Conservation (phyloP, 2,797 vertebrate species). For the Protosalanx chinensis region DNA sequence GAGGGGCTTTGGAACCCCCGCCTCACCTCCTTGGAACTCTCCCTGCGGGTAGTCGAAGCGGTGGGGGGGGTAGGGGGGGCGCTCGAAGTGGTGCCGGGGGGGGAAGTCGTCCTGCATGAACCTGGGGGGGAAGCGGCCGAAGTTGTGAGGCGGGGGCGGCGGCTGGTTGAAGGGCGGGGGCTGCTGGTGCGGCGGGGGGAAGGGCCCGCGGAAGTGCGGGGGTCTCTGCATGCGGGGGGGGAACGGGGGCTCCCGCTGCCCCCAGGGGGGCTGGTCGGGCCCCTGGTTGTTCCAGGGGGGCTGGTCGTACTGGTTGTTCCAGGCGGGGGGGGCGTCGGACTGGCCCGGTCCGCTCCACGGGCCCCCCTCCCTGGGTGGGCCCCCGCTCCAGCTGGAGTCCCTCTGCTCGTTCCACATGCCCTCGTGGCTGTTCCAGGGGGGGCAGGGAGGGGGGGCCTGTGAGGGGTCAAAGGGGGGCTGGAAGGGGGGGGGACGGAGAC, state of each 20-base stretch:
- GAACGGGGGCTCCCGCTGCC: conserved; percentile 93
- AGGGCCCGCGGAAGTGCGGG: conserved; percentile 93
- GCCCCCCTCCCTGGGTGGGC: conserved; percentile 80
- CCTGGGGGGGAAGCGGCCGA: conserved; percentile 92
- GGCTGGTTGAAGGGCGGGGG: conserved; percentile 96
- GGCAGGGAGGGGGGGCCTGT: conserved; percentile 91
- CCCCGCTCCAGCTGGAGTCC: conserved; percentile 88
- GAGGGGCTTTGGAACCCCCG: neutral
- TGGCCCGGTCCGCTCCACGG: conserved; percentile 85
- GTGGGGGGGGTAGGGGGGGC: conserved; percentile 88
- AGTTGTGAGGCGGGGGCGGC: conserved; percentile 87
- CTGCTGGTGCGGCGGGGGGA: conserved; percentile 96
- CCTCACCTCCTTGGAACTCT: conserved; percentile 87
- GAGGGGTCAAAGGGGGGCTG: conserved; percentile 78
- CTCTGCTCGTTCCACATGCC: conserved; percentile 95
- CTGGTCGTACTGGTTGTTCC: conserved; percentile 90
- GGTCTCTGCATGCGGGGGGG: conserved; percentile 89
- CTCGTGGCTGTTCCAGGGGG: conserved; percentile 95
- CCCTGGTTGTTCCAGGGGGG: conserved; percentile 88
- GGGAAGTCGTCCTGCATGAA: conserved; percentile 98
- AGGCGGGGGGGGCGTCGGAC: conserved; percentile 81
- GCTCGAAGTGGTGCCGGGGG: conserved; percentile 91
- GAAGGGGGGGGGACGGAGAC: neutral
- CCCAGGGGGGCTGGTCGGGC: conserved; percentile 94
- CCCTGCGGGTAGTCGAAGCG: conserved; percentile 94